Percentiles rank a stretch among this genome's conserved stretches.
These are phyloP conservation scores for Aphrophora alni DNA, from an alignment of 2,888 invertebrate genomes.

Conservation along the genomic window DNA sequence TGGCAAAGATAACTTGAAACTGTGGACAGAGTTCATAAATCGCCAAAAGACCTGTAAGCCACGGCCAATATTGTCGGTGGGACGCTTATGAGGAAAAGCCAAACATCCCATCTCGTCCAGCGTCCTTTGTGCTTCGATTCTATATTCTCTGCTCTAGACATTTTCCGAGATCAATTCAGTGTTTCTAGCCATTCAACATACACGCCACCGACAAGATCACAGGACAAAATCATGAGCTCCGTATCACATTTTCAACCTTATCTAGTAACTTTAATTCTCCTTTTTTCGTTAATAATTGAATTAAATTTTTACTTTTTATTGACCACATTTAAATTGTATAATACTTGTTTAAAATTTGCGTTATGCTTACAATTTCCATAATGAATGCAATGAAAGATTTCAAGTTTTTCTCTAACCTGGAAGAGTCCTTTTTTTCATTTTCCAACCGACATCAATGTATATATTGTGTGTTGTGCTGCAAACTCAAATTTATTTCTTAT, in stretches of 20 bases:
- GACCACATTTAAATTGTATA: neutral
- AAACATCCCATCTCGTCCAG: neutral
- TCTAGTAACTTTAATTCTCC: neutral
- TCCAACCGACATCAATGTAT: neutral
- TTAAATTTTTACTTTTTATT: neutral
- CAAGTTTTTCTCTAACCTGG: neutral
- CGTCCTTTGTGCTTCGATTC: neutral
- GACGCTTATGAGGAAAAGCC: slow-evolving; percentile 7
- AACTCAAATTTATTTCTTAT: neutral
- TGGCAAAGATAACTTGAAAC: neutral
- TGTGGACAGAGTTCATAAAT: slow-evolving; percentile 36
- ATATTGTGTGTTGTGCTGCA: neutral
- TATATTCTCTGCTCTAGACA: neutral
- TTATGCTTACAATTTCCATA: neutral
- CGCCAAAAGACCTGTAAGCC: slow-evolving; percentile 41
- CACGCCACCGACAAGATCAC: slow-evolving; percentile 46
- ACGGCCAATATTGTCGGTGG: slow-evolving; percentile 38
- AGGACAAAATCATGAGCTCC: slow-evolving; percentile 49
- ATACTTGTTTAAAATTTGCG: slow-evolving; percentile 5
- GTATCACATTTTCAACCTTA: slow-evolving; percentile 21
- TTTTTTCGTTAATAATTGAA: neutral
- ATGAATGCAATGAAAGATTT: neutral
- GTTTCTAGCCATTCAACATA: slow-evolving; percentile 32
- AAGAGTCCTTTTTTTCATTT: neutral
- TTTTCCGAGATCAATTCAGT: neutral